Base-by-base conservation (phyloP, 2,888 invertebrate species). In the Ptychoptera contaminata region DNA sequence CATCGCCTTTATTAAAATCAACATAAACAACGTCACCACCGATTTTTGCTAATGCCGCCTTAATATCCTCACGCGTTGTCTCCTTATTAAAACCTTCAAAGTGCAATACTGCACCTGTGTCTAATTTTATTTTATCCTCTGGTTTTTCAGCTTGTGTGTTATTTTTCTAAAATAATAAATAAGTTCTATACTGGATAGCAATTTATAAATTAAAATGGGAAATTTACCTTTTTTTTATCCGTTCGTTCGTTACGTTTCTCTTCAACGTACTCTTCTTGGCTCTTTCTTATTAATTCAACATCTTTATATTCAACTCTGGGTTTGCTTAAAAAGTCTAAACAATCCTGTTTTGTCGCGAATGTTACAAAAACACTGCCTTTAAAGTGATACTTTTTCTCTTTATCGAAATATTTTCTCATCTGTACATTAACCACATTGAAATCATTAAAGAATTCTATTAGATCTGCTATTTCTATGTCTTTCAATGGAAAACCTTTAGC, bases 301-400 rank as follows among this genome's bases (percentile, higher is more conserved):
- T 79, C 81, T 1, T 70, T 69, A 53, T 76, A 86, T 55, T 84
- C 82, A 6, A 84, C 67, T 49, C 72, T 74, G 51, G 83, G 79
- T 15, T 70, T 66, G 15, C 75, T 76, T 34, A 90, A 61, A 58
- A 91, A 88, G 48, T 77, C 79, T 53, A 85, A 78, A 2, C 90
- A 87, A 58, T 77, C 76, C 44, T 91, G 92, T 44, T 76, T 71
- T 30, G 77, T 81, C 54, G 79, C 76, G 63, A 94, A 97, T 6
- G 86, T 82, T 9, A 81, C 77, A 63, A 93, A 94, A 41, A 93
- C 79, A 2, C 96, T 96, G 42, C 96, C 97, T 68, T 96, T 90
- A 59, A 90, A 90, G 47, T 73, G 62, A 42, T 74, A 70, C 40
- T 73, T 70, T 58, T 81, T 79, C 2, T 73, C 70, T 51, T 74